These are phyloP conservation scores for Oncorhynchus tshawytscha DNA, from an alignment of 2,113 vertebrate genomes.

Conservation along the genomic window DNA sequence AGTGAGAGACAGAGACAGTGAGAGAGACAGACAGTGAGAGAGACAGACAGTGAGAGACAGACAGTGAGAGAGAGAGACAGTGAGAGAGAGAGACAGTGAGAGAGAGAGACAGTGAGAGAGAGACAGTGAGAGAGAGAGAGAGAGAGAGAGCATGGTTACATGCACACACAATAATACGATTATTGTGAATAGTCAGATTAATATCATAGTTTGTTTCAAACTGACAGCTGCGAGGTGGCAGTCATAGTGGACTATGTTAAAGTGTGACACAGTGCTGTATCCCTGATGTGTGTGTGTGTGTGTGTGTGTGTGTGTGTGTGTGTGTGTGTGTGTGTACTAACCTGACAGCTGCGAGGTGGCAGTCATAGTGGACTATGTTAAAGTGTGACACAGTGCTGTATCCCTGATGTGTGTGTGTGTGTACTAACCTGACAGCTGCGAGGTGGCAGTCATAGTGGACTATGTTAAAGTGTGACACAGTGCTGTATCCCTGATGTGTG, in stretches of 20 bases:
- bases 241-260: slow-evolving; percentile 99
- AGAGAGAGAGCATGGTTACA: neutral
- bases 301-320: too few species aligned
- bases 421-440: slow-evolving; percentile 83
- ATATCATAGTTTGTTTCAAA: slow-evolving; percentile 30
- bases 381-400: slow-evolving; percentile 68
- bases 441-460: slow-evolving; percentile 98
- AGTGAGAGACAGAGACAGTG: too few species aligned
- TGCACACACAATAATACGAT: neutral
- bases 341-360: slow-evolving; percentile 90
- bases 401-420: slow-evolving; percentile 69
- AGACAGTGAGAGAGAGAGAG: too few species aligned
- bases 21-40: too few species aligned
- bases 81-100: too few species aligned
- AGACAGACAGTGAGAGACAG: too few species aligned
- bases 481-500: too few species aligned
- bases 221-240: slow-evolving; percentile 96
- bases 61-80: too few species aligned
- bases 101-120: too few species aligned
- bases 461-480: slow-evolving; percentile 99
- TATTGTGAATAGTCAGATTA: too few species aligned
- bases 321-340: too few species aligned
- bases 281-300: slow-evolving; percentile 70
- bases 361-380: slow-evolving; percentile 98
- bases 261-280: slow-evolving; percentile 98